Percentiles rank a stretch among this genome's conserved stretches.
Evolutionary conservation across 2,888 invertebrate species (phyloP).

Genomic region (Cataglyphis rosenhaueri): DNA sequence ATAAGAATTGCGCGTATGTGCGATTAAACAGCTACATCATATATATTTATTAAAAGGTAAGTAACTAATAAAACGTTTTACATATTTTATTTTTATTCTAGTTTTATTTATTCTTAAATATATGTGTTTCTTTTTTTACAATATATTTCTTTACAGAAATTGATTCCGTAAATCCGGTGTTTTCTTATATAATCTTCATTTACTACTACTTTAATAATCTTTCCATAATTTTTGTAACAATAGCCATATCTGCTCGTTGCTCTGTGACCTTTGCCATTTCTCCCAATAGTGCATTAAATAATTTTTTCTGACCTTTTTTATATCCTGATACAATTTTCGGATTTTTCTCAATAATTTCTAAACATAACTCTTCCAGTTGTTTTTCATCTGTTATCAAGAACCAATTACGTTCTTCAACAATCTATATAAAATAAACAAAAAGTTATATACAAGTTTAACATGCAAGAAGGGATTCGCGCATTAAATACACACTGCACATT

Average conservation of each 20-base stretch:
- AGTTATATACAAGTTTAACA: neutral
- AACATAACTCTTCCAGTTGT: conserved; percentile 88
- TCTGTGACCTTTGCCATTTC: conserved; percentile 88
- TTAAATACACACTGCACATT: neutral
- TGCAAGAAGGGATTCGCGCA: neutral
- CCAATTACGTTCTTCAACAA: conserved; percentile 89
- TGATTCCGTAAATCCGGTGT: neutral
- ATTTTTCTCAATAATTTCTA: conserved; percentile 88
- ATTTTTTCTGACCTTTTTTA: conserved; percentile 90
- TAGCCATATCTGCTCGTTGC: conserved; percentile 89
- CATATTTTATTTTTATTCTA: neutral
- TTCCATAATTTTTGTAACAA: conserved; percentile 88
- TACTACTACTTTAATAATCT: conserved; percentile 81
- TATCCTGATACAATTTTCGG: conserved; percentile 89
- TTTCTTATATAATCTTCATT: neutral
- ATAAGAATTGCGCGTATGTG: conserved; percentile 67
- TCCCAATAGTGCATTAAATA: conserved; percentile 89
- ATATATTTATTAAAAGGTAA: conserved; percentile 38
- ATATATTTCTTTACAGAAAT: conserved; percentile 33
- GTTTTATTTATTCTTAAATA: neutral
- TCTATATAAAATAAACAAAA: conserved; percentile 78
- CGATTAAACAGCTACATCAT: conserved; percentile 72
- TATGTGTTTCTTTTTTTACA: neutral
- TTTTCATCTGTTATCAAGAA: conserved; percentile 88
- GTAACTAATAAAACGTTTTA: conserved; percentile 26